A percentile compares a stretch with the other conserved stretches of the same genome.
Conservation (phyloP, 2,888 invertebrate species). For the Cyclophora punctaria region DNA sequence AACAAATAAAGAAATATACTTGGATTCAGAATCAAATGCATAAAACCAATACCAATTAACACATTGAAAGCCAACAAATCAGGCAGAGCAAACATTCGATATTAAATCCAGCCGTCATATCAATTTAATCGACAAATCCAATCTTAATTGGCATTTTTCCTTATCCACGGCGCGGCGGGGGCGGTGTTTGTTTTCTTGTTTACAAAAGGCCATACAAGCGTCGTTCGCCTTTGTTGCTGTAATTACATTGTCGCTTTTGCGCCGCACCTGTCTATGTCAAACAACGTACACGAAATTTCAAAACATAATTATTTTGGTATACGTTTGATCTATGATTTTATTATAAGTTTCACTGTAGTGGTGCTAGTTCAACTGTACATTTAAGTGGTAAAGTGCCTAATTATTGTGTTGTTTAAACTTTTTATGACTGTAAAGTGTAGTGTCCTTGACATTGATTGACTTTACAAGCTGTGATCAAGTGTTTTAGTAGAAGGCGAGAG, state of each 20-base stretch:
- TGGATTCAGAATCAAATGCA: no score
- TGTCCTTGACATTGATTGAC: no score
- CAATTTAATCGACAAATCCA: slow-evolving; percentile 13
- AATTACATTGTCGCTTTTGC: slow-evolving; percentile 15
- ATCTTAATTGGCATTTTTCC: slow-evolving; percentile 17
- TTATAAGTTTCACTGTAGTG: no score
- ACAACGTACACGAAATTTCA: slow-evolving; percentile 12
- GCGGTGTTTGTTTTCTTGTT: slow-evolving; percentile 11
- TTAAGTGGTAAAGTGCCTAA: no score
- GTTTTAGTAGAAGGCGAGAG: no score
- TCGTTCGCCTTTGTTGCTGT: slow-evolving; percentile 11
- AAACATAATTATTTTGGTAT: slow-evolving; percentile 11
- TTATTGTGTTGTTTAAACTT: no score
- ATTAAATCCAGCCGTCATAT: slow-evolving; percentile 12
- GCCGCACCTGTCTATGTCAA: slow-evolving; percentile 12
- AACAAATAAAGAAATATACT: no score
- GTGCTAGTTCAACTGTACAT: no score
- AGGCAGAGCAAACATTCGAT: slow-evolving; percentile 1
- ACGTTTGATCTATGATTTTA: slow-evolving; percentile 8
- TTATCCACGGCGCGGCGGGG: slow-evolving; percentile 7
- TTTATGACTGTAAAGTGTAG: no score
- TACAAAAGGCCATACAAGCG: slow-evolving; percentile 14
- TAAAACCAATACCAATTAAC: neutral
- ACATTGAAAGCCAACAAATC: neutral
- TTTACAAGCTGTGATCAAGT: no score